Percentiles rank a stretch among this genome's conserved stretches.
Conservation (phyloP, 2,888 invertebrate species). For the Zootermopsis nevadensis region DNA sequence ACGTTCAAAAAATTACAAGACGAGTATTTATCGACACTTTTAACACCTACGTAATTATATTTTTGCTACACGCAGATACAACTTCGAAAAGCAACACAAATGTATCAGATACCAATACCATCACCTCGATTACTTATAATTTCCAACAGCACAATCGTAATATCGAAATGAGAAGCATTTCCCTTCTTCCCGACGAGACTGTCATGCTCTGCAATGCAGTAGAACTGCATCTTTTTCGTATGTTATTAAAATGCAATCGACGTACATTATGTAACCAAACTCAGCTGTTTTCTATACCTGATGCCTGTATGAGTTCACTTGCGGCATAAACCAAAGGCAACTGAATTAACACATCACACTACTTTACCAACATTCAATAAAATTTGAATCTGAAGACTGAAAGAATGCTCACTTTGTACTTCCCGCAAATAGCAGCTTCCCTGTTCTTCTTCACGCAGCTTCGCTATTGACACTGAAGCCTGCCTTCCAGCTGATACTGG, state of each 20-base stretch:
- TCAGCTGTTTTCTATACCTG: slow-evolving; percentile 2
- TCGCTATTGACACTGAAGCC: neutral
- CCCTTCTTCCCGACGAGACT: neutral
- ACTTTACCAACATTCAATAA: neutral
- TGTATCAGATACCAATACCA: neutral
- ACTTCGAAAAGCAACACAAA: neutral
- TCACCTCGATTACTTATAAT: neutral
- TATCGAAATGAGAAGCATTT: neutral
- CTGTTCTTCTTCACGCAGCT: neutral
- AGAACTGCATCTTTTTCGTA: neutral
- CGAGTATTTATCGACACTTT: too few species aligned
- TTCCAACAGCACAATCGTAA: neutral
- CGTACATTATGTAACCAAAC: neutral
- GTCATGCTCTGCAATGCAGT: neutral
- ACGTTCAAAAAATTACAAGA: too few species aligned
- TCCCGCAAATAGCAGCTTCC: neutral
- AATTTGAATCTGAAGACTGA: neutral
- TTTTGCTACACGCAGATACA: too few species aligned
- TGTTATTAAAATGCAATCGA: neutral
- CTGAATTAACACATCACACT: neutral
- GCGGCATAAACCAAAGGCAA: neutral
- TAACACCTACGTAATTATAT: too few species aligned
- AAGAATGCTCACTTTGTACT: neutral
- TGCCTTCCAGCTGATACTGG: neutral
- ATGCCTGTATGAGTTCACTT: neutral